Base-by-base conservation (phyloP, 2,888 invertebrate species). In the Drosophila parthenogenetica region DNA sequence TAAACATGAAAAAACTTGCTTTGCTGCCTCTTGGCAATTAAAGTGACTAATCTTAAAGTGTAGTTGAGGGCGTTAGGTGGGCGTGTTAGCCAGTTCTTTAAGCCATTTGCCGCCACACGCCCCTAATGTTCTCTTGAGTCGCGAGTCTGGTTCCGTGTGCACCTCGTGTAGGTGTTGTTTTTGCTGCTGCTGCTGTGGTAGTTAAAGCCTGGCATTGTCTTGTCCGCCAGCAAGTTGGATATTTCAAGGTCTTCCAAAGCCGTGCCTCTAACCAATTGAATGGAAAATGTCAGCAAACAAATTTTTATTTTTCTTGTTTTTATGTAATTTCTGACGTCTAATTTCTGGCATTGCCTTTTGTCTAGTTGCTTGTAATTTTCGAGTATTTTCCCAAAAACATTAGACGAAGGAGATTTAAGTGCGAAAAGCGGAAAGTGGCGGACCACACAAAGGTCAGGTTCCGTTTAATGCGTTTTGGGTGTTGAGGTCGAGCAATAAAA, bases 251-350 rank as follows among this genome's bases (percentile, higher is more conserved):
- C 82, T 73, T 19, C 13, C 35, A 5, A 22, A 48, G 77, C 71
- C 77, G 85, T 75, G 78, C 82, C 79, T 54, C 71, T 84, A 49
- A 53, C 62, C 64, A 77, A 78, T 81, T 75, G 79, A 69, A 61
- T 48, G 60, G 85, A 69, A 81, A 88, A 84, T 84, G 89, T 82
- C 83, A 84, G 79, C 57, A 43, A 58, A 62, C 57, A 48, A 55
- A 62, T 57, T 35, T 13, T 16, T 62, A 39, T 19, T 13, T 55
- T 10, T 8, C 14, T 45, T n/a, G 29, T 45, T 16, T 48, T 8
- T 16, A 16, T 37, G 35, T 25, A 35, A 16, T 54, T 46, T 39
- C 22, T 49, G 60, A 50, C 71, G 58, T 71, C 66, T 59, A 55
- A 59, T 62, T 72, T 42, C 39, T 42, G 54, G 14, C 46, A 48